Conservation (phyloP, 2,888 invertebrate species). For the Drosophila nigricruria region DNA sequence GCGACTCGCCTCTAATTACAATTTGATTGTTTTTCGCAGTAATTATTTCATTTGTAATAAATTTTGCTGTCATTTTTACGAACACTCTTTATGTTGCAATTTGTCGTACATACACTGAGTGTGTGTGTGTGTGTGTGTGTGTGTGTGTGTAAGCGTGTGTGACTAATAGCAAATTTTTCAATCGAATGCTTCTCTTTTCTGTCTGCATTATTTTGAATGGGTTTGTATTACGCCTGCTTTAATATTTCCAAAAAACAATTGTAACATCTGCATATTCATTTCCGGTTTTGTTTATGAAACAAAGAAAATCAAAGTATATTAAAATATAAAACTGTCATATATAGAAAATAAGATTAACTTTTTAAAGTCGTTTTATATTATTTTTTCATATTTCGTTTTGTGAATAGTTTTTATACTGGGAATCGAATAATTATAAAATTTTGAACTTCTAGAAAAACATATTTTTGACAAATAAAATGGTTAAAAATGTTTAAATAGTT, state of each 20-base stretch:
- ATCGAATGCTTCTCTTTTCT: constrained; percentile 19
- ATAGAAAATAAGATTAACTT: too few species aligned
- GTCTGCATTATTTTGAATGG: constrained; percentile 20
- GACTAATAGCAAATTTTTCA: constrained; percentile 31
- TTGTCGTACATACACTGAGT: constrained; percentile 40
- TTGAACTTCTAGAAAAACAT: too few species aligned
- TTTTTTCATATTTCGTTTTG: too few species aligned
- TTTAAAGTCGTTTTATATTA: too few species aligned
- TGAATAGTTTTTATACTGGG: too few species aligned
- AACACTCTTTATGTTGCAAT: constrained; percentile 69
- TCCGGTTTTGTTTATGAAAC: neutral
- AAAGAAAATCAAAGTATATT: neutral
- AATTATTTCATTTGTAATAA: constrained; percentile 79
- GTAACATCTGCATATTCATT: neutral
- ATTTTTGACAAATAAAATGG: too few species aligned
- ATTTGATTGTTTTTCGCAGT: constrained; percentile 75
- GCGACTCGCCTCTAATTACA: constrained; percentile 68
- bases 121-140: neutral
- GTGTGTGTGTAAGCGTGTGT: constrained; percentile 2
- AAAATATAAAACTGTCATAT: too few species aligned
- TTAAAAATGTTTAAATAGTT: too few species aligned
- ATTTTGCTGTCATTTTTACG: constrained; percentile 65
- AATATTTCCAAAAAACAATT: constrained; percentile 5
- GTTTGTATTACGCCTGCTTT: constrained; percentile 10
- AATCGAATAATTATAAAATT: too few species aligned